phyloP scores from a whole-genome alignment of 2,888 invertebrate species.

The Platerodrilus igneus region DNA sequence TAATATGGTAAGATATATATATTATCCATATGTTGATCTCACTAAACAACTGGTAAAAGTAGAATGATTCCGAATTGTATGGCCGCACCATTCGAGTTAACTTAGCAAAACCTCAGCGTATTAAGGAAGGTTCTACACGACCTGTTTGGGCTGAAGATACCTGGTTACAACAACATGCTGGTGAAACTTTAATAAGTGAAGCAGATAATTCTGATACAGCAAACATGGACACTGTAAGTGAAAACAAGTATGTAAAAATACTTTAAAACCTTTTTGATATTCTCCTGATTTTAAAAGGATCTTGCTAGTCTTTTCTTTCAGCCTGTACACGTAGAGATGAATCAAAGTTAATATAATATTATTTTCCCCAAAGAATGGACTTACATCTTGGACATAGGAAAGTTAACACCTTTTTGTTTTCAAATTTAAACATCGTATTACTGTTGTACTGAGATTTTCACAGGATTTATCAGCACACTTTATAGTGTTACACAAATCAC shows the following conservation, averaged over 20 bases:
- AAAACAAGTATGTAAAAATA: background rate
- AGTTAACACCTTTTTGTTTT: too few species aligned
- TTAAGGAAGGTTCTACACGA: conserved; percentile 90
- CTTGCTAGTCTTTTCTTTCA: too few species aligned
- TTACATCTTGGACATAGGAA: too few species aligned
- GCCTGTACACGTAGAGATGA: too few species aligned
- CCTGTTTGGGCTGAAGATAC: conserved; percentile 98
- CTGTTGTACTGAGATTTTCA: too few species aligned
- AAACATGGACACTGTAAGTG: conserved; percentile 19
- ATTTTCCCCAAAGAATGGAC: too few species aligned
- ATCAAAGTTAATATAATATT: too few species aligned
- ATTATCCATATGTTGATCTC: conserved; percentile 1
- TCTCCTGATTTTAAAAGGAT: too few species aligned
- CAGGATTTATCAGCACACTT: too few species aligned
- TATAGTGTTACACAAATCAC: too few species aligned
- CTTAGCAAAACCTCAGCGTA: conserved; percentile 92
- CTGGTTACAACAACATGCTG: conserved; percentile 97
- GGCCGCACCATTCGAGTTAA: conserved; percentile 95
- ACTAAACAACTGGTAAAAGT: conserved; percentile 5
- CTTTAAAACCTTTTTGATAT: background rate
- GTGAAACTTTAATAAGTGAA: conserved; percentile 69
- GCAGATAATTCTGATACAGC: conserved; percentile 42
- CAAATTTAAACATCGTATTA: too few species aligned
- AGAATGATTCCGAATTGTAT: conserved; percentile 97
- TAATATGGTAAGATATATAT: conserved; percentile 74